Evolutionary conservation across 2,113 vertebrate genomes (phyloP).

Genomic region (Eleginops maclovinus): DNA sequence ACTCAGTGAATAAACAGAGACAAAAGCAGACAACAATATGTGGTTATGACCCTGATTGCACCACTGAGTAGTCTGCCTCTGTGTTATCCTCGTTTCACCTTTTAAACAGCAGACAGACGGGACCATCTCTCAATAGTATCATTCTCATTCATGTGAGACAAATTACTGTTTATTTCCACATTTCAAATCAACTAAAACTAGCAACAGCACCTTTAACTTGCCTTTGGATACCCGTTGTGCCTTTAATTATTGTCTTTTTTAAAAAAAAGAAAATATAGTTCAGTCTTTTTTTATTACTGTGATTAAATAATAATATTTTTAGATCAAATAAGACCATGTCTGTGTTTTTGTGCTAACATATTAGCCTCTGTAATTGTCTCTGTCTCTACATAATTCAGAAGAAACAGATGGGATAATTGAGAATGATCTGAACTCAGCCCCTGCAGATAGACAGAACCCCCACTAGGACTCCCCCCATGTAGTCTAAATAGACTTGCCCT

Average conservation of each 20-base stretch:
- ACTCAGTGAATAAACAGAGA: not conserved
- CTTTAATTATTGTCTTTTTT: not conserved
- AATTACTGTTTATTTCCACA: not conserved
- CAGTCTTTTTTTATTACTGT: not conserved
- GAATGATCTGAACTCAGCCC: conserved; percentile 60
- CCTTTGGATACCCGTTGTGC: not conserved
- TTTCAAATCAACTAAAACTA: conserved; percentile 8
- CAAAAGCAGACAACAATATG: not conserved
- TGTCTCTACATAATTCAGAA: conserved; percentile 48
- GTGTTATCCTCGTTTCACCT: conserved; percentile 49
- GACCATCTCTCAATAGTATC: conserved; percentile 36
- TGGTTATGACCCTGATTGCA: not conserved
- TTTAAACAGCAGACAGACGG: conserved; percentile 22
- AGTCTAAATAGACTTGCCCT: conserved; percentile 39
- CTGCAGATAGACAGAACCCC: conserved; percentile 61
- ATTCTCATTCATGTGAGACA: not conserved
- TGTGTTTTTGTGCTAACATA: conserved; percentile 25
- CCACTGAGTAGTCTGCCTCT: conserved; percentile 1
- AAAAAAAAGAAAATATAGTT: not conserved
- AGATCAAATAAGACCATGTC: not conserved
- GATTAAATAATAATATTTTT: not conserved
- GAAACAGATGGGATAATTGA: conserved; percentile 71
- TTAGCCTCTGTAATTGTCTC: conserved; percentile 47
- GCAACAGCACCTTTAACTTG: conserved; percentile 1
- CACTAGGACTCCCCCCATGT: conserved; percentile 17